A percentile compares a stretch with the other conserved stretches of the same genome.
These are phyloP conservation scores for Hypotaenidia philippensis DNA, from an alignment of 2,797 vertebrate species.

Conservation along the genomic window DNA sequence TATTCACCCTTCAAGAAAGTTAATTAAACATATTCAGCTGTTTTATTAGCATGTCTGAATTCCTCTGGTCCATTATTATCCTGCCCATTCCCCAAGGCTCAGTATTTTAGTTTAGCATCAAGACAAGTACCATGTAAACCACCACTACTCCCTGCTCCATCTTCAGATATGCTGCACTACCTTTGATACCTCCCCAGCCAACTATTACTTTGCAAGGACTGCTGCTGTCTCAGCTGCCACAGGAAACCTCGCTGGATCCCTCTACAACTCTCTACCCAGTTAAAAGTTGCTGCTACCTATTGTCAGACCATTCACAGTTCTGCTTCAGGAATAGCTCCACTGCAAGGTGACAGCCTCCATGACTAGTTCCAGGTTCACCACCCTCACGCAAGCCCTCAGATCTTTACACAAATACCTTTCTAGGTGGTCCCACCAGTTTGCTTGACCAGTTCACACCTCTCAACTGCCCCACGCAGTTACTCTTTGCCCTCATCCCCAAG, in stretches of 20 bases:
- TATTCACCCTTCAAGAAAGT: not conserved
- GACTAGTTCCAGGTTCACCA: not conserved
- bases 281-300: not conserved
- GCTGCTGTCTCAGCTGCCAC: not conserved
- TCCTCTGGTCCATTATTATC: not conserved
- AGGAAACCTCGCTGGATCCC: not conserved
- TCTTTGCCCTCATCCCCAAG: not conserved
- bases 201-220: not conserved
- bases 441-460: not conserved
- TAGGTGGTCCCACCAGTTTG: not conserved
- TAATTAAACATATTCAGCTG: not conserved
- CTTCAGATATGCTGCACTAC: not conserved
- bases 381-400: not conserved
- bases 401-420: not conserved
- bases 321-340: not conserved
- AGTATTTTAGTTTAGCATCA: not conserved
- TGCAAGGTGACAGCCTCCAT: not conserved
- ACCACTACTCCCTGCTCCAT: not conserved
- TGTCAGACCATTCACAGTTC: not conserved
- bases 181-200: not conserved
- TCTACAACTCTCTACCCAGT: not conserved
- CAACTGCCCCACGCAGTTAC: not conserved
- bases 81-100: not conserved
- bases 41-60: not conserved
- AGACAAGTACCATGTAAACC: not conserved